A percentile compares a stretch with the other conserved stretches of the same genome.
phyloP scores from a whole-genome alignment of 2,113 vertebrate species.

The Seriola quinqueradiata region DNA sequence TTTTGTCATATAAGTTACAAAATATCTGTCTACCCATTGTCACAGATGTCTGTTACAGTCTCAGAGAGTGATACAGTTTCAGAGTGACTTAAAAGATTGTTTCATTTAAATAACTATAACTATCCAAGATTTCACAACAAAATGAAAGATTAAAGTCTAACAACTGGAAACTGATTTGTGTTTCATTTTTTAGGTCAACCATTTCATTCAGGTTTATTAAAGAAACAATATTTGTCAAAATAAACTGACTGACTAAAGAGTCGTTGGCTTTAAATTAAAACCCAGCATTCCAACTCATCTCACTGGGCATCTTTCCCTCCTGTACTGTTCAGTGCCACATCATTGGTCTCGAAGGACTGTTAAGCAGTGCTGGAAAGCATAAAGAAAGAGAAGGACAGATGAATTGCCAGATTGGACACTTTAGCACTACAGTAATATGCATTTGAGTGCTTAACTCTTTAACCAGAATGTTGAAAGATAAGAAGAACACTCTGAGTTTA shows the following conservation, averaged over 20 bases:
- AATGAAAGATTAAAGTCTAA: neutral
- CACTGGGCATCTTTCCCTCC: neutral
- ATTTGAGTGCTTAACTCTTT: neutral
- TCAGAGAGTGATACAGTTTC: too few relatives aligned
- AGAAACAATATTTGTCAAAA: constrained; percentile 13
- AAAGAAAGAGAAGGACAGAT: constrained; percentile 3
- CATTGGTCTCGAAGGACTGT: constrained; percentile 9
- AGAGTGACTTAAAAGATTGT: too few relatives aligned
- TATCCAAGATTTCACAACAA: too few relatives aligned
- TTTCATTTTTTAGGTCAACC: too few relatives aligned
- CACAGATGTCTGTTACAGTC: too few relatives aligned
- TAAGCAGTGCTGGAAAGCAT: constrained; percentile 6
- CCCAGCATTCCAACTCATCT: neutral
- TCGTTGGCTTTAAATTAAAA: constrained; percentile 16
- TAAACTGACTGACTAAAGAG: neutral
- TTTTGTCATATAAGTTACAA: too few relatives aligned
- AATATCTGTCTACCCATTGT: too few relatives aligned
- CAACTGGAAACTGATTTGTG: neutral
- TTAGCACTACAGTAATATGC: neutral
- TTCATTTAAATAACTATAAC: too few relatives aligned
- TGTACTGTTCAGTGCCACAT: neutral
- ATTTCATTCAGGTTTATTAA: too few relatives aligned
- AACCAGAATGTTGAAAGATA: neutral
- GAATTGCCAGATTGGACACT: constrained; percentile 4
- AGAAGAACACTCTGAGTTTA: neutral